Evolutionary conservation across 2,797 vertebrate genomes (phyloP), one percentile per base, ranked within the genome.

Genomic region (Syndactyla subalaris): DNA sequence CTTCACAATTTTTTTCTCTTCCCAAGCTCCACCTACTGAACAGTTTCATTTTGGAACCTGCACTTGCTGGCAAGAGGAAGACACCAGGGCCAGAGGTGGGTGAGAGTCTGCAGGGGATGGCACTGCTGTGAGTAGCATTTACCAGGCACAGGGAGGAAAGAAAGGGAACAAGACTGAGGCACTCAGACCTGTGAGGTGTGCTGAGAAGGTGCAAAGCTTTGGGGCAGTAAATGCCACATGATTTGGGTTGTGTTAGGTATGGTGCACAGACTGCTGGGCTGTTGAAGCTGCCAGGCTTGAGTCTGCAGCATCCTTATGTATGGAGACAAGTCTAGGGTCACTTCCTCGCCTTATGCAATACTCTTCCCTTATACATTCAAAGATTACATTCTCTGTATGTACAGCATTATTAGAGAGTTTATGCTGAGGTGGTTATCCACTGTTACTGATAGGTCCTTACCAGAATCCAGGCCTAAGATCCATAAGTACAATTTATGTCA

Each of bases 141-240:
- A 20, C 41, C 49, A 45, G 51, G 29, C 43, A 45, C 18, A 1
- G 27, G 19, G 29, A 27, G 29, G 21, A 43, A 46, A 45, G 19
- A 32, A 66, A 7, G 34, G 27, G 65, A 54, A 23, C 0, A 2
- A 45, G 19, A 16, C 5, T 5, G 45, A 3, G 18, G 6, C 73
- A 51, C 20, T 88, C 26, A 41, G 51, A 17, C 10, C 11, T 19
- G 11, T 0, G 0, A 58, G 12, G 19, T 38, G 12, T 71, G 65
- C 43, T 36, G 65, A 77, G 57, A 49, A 41, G 12, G 16, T 55
- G 30, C 2, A 1, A 43, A 29, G 48, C 34, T 41, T 34, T 24
- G 20, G 20, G 16, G 11, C 52, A 41, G 10, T 27, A 19, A 57
- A 14, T 11, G 10, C 23, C 11, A 8, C 7, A 4, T 0, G 1